Base-by-base conservation (phyloP, 2,113 vertebrate genomes). In the Narcine bancroftii region DNA sequence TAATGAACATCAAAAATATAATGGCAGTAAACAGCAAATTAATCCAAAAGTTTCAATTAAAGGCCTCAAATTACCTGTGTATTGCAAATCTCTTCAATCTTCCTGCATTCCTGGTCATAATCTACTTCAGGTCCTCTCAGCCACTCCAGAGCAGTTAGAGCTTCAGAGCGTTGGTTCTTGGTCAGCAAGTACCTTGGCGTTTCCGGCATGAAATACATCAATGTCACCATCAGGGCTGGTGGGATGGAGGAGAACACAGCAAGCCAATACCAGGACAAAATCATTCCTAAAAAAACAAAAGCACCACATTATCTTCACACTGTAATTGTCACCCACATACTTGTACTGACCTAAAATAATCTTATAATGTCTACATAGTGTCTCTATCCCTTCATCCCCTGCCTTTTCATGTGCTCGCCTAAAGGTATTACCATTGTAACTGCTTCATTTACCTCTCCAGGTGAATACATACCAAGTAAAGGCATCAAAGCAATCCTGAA, bases 171-270 rank as follows among this genome's bases (percentile, higher is more conserved):
- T 93, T 94, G 96, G 11, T 96, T 96, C 93, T 71, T 95, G 0
- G 95, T 95, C 93, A 99, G 95, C 94, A 99, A 95, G 95, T 96
- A 99, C 17, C 97, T 95, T 0, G 98, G 98, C 0, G 98, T 98
- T 95, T 99, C 98, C 0, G 98, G 98, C 98, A 99, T 97, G 94
- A 96, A 97, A 94, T 95, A 96, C 97, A 98, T 98, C 11, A 95
- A 95, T 53, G 97, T 92, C 60, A 99, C 93, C 96, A 99, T 96
- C 92, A 97, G 77, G 11, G 96, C 95, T 0, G 98, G 96, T 0
- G 97, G 97, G 92, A 97, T 45, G 5, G 97, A 97, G 93, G 96
- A 95, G 93, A 96, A 93, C 93, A 99, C 94, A 0, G 98, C 98
- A 94, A 99, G 95, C 98, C 98, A 99, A 92, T 96, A 96, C 98